Conservation (phyloP, 1,140 invertebrate species). For the Drosophila sechellia region DNA sequence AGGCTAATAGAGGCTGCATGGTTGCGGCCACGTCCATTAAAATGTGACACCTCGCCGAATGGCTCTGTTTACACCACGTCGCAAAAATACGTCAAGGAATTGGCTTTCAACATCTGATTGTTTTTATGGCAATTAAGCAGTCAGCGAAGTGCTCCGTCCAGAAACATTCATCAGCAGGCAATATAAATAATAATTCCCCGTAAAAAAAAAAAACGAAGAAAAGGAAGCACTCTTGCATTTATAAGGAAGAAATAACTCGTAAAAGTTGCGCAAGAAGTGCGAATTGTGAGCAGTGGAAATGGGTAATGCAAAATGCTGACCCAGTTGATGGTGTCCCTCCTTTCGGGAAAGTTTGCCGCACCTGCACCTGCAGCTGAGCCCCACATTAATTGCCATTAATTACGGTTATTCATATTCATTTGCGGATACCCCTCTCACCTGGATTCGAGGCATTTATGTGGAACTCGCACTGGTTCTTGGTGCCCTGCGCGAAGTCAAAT, state of each 20-base stretch:
- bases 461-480: conserved; percentile 88
- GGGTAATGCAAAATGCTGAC: conserved; percentile 16
- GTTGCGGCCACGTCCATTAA: conserved; percentile 9
- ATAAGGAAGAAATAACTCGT: conserved; percentile 6
- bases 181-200: conserved; percentile 71
- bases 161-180: conserved; percentile 53
- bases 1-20: conserved; percentile 47
- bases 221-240: conserved; percentile 16
- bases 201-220: conserved; percentile 21
- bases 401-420: conserved; percentile 30
- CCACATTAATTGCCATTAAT: conserved; percentile 28
- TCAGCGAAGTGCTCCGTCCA: conserved; percentile 17
- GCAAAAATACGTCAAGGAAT: conserved; percentile 7
- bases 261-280: background rate
- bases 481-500: conserved; percentile 88
- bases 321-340: conserved; percentile 21
- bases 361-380: conserved; percentile 1
- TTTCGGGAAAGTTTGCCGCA: conserved; percentile 9
- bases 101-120: conserved; percentile 34
- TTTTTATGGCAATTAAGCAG: conserved; percentile 57
- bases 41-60: conserved; percentile 11
- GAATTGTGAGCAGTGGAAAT: background rate
- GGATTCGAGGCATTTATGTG: conserved; percentile 89
- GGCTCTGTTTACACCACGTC: conserved; percentile 13
- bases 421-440: conserved; percentile 67